Percentiles rank a stretch among this genome's conserved stretches.
phyloP scores from a whole-genome alignment of 2,888 invertebrate genomes.

The Stenodema calcarata region DNA sequence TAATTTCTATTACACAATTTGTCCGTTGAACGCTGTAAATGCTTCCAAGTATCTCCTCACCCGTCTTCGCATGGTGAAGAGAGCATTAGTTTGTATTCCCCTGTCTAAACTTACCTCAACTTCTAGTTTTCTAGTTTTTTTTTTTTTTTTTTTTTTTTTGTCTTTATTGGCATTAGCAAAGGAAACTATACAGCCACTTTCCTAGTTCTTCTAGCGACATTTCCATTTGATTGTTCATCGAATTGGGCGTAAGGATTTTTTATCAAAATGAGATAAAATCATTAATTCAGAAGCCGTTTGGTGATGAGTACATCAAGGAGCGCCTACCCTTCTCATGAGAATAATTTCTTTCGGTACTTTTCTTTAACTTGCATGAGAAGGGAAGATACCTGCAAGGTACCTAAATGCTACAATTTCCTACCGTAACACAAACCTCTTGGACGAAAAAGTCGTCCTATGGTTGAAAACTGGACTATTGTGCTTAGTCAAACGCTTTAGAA shows the following conservation, averaged over 20 bases:
- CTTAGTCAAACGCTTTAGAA: conserved; percentile 17
- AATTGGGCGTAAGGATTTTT: neutral
- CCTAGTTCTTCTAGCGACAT: neutral
- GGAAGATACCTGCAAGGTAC: neutral
- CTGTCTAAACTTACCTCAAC: neutral
- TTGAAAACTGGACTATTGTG: neutral
- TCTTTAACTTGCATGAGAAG: conserved; percentile 22
- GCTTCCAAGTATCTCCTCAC: neutral
- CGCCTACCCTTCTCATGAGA: too few relatives aligned
- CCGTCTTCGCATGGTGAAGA: neutral
- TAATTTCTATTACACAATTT: too few relatives aligned
- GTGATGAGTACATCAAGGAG: neutral
- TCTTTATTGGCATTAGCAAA: too few relatives aligned
- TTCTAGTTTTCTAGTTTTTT: too few relatives aligned
- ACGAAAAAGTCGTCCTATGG: neutral
- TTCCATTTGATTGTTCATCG: neutral
- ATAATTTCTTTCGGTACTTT: neutral
- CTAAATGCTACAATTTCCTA: neutral
- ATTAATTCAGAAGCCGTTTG: neutral
- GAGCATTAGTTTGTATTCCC: neutral
- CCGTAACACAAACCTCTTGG: neutral
- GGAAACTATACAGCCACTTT: too few relatives aligned
- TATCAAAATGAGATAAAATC: neutral
- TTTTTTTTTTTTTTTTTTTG: too few relatives aligned
- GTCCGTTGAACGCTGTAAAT: too few relatives aligned